Percentiles rank a stretch among this genome's conserved stretches.
phyloP scores from a whole-genome alignment of 1,140 invertebrate genomes.

The Trigoniulus corallinus region DNA sequence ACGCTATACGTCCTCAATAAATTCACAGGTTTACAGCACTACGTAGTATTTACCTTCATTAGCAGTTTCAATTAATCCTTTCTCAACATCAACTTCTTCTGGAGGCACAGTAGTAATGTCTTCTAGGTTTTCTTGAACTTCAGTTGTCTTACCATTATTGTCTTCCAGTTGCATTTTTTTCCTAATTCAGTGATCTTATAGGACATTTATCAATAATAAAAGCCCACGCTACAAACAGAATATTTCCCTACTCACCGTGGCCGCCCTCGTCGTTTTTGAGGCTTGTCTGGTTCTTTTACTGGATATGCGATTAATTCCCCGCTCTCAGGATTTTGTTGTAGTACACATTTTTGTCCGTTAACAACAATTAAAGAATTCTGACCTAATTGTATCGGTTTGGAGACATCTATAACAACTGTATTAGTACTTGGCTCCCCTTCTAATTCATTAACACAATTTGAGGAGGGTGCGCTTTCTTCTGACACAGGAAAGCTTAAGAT shows the following conservation, averaged over 20 bases:
- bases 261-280: slow-evolving; percentile 19
- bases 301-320: slow-evolving; percentile 26
- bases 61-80: slow-evolving; percentile 20
- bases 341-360: slow-evolving; percentile 25
- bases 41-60: slow-evolving; percentile 21
- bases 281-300: slow-evolving; percentile 15
- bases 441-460: too few relatives aligned
- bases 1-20: background rate
- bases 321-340: slow-evolving; percentile 22
- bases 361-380: slow-evolving; percentile 22
- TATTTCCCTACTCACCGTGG: slow-evolving; percentile 12
- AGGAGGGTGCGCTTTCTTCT: too few relatives aligned
- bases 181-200: too few relatives aligned
- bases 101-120: too few relatives aligned
- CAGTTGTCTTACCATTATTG: too few relatives aligned
- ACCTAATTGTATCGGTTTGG: slow-evolving; percentile 21
- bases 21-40: too few relatives aligned
- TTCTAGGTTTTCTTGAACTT: too few relatives aligned
- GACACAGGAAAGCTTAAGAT: too few relatives aligned
- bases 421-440: too few relatives aligned
- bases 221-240: background rate
- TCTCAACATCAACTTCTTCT: slow-evolving; percentile 14
- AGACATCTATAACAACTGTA: slow-evolving; percentile 20
- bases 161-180: too few relatives aligned
- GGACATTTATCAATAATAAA: too few relatives aligned